A percentile compares a stretch with the other conserved stretches of the same genome.
Conservation (phyloP, 2,113 vertebrate genomes). For the Oplegnathus fasciatus region DNA sequence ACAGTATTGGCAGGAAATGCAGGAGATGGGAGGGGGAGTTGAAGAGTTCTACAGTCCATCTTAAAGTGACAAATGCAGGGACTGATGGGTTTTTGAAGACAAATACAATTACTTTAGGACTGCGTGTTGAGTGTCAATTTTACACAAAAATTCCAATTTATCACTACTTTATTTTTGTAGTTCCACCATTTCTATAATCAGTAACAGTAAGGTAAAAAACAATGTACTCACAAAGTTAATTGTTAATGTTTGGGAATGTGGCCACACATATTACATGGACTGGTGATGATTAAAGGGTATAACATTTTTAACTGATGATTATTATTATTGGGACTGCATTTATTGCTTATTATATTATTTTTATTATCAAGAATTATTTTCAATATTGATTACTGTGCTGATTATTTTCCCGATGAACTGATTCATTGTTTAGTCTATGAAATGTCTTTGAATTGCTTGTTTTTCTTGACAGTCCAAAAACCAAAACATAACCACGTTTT, state of each 20-base stretch:
- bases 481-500: background rate
- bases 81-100: background rate
- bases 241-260: background rate
- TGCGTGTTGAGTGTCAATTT: background rate
- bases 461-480: background rate
- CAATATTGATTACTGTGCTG: background rate
- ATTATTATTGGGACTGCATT: background rate
- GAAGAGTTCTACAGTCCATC: slow-evolving; percentile 14
- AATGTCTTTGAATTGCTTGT: background rate
- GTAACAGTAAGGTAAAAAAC: no score
- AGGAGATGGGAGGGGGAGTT: background rate
- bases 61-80: slow-evolving; percentile 24
- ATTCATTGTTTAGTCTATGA: background rate
- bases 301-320: background rate
- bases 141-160: background rate
- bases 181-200: no score
- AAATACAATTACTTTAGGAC: slow-evolving; percentile 4
- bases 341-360: background rate
- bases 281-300: background rate
- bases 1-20: slow-evolving; percentile 65
- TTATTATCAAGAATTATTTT: background rate
- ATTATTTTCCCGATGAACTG: background rate
- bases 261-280: background rate
- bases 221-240: no score
- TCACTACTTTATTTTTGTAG: background rate